Evolutionary conservation across 64 coral and sea anemone species (phyloP), one percentile per base, ranked within the genome.

Genomic region (Dendrophyllia cribrosa): DNA sequence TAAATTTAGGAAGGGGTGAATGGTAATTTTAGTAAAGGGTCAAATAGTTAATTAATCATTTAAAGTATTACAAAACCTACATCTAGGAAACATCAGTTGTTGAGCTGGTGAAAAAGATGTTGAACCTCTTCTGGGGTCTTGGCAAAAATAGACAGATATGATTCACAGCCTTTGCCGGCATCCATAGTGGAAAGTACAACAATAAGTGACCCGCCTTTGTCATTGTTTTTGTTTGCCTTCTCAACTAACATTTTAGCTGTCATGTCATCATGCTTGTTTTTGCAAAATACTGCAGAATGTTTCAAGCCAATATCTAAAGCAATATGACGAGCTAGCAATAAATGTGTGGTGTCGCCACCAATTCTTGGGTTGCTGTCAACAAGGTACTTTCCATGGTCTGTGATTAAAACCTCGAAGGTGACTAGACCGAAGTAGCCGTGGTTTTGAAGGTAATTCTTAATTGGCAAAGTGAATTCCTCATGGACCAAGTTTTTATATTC

Each of bases 341-440:
- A 64, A 53, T 92, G 81, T 6, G 69, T 86, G 5, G 90, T 92
- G 81, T 66, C 79, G 59, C 58, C 79, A 4, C 90, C 82, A 58
- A 92, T 65, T 86, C 90, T 47, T 61, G 80, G 79, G 70, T 92
- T 92, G 5, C 85, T 15, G 76, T 92, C 90, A 3, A 83, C 69
- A 13, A 92, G 59, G 59, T 76, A 92, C 69, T 64, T 84, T 14
- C 26, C 90, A 15, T 92, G 19, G 12, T 92, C 81, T n/a, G 26
- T 85, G 21, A 74, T 25, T 23, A 92, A 22, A 13, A 92, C 56
- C 43, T 92, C 90, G 16, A 64, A 85, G 11, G 55, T 92, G 26
- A 92, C 68, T 13, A 85, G 12, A 15, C 90, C 90, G 85, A 92
- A 92, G 53, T 92, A 92, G 15, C 70, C 90, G 24, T 59, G 25